Conservation (phyloP, 2,797 vertebrate species). For the Acanthopagrus latus region DNA sequence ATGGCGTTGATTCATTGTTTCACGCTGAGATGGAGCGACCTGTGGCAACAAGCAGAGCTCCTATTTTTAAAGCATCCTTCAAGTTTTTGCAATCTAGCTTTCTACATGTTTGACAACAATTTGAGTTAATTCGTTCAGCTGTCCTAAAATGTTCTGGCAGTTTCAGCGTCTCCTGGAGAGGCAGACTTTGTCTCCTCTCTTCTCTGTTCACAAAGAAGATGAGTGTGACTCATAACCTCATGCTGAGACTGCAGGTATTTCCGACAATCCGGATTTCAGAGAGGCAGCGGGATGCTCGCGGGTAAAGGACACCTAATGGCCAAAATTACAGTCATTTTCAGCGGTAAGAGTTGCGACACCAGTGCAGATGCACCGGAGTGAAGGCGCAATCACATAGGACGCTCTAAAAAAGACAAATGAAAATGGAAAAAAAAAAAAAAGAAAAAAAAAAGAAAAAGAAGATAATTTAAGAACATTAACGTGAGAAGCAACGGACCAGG, state of each 20-base stretch:
- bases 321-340: conserved; percentile 58
- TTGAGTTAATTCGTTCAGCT: conserved; percentile 4
- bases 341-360: not conserved
- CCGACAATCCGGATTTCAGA: conserved; percentile 28
- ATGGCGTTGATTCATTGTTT: conserved; percentile 53
- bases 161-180: conserved; percentile 7
- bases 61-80: not conserved
- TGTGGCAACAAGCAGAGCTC: conserved; percentile 4
- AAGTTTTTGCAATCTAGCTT: not conserved
- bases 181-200: conserved; percentile 22
- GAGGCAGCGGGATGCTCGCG: conserved; percentile 13
- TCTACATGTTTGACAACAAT: not conserved
- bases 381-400: not conserved
- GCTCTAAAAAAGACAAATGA: not conserved
- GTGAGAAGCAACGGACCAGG: not conserved
- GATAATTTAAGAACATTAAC: not conserved
- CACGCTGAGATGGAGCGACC: conserved; percentile 17
- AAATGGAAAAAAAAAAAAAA: not conserved
- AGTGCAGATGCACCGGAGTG: conserved; percentile 1
- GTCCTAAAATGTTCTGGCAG: not conserved
- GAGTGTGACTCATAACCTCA: conserved; percentile 49
- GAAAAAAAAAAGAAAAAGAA: conserved; percentile 6
- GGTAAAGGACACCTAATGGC: conserved; percentile 56
- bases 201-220: conserved; percentile 9
- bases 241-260: conserved; percentile 57